Evolutionary conservation across 2,797 vertebrate genomes (phyloP).

Genomic region (Cephalopachus bancanus): DNA sequence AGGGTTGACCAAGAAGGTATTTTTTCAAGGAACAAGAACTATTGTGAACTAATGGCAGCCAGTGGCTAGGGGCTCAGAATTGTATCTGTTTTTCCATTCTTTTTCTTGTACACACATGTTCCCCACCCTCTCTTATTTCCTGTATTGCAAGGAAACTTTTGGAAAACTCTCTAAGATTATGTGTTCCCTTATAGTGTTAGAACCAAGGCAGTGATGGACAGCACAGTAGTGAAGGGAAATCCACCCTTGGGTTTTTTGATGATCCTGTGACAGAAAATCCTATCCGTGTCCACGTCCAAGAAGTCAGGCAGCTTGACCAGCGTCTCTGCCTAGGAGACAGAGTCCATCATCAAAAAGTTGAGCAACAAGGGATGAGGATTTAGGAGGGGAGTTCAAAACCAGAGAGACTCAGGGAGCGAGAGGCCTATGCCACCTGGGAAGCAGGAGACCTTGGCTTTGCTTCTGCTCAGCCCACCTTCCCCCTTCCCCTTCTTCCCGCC

Average conservation of each 20-base stretch:
- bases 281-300: neutral
- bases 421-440: neutral
- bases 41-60: neutral
- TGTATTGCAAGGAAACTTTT: neutral
- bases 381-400: neutral
- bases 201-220: neutral
- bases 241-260: neutral
- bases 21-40: neutral
- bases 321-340: neutral
- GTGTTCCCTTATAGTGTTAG: neutral
- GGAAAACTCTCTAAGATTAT: too few relatives aligned
- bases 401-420: rapidly evolving
- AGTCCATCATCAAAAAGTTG: neutral
- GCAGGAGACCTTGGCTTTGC: neutral
- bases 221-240: too few relatives aligned
- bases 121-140: neutral
- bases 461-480: neutral
- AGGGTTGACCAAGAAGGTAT: neutral
- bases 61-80: neutral
- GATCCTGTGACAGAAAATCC: neutral
- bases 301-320: neutral
- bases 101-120: neutral
- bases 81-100: neutral
- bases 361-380: neutral
- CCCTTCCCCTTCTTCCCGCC: neutral